phyloP scores from a whole-genome alignment of 2,797 vertebrate species.

The Coluber constrictor region DNA sequence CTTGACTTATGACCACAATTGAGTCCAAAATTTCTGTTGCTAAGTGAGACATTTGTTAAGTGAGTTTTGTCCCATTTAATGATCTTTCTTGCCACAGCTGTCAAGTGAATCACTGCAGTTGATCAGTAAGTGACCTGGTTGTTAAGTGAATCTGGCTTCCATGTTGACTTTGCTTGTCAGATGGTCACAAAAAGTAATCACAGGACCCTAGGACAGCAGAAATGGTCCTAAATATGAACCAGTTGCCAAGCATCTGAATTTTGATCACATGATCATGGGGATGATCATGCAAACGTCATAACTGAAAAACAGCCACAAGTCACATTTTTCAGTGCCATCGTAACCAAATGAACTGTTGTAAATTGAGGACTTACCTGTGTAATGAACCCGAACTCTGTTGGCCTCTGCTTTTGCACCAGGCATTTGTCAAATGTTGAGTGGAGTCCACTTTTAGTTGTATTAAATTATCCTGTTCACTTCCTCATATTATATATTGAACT shows the following conservation, averaged over 20 bases:
- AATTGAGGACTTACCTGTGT: not conserved
- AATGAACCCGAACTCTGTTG: not conserved
- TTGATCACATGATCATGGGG: not conserved
- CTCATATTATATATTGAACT: not conserved
- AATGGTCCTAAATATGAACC: not conserved
- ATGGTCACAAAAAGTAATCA: not conserved
- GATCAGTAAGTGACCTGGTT: not conserved
- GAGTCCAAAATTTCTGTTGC: not conserved
- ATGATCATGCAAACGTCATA: not conserved
- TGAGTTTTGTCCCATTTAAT: not conserved
- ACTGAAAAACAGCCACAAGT: not conserved
- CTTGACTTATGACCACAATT: not conserved
- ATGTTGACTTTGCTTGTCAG: not conserved
- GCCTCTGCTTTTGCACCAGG: not conserved
- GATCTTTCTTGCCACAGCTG: not conserved
- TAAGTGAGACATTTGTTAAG: not conserved
- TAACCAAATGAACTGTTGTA: not conserved
- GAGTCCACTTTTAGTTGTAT: not conserved
- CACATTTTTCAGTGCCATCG: not conserved
- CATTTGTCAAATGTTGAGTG: not conserved
- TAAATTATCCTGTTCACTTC: not conserved
- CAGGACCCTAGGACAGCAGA: not conserved
- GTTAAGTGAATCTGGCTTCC: not conserved
- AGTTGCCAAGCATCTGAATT: not conserved
- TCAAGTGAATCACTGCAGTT: not conserved